These are phyloP conservation scores for Laspeyria flexula DNA, from an alignment of 2,888 invertebrate genomes.

Conservation along the genomic window DNA sequence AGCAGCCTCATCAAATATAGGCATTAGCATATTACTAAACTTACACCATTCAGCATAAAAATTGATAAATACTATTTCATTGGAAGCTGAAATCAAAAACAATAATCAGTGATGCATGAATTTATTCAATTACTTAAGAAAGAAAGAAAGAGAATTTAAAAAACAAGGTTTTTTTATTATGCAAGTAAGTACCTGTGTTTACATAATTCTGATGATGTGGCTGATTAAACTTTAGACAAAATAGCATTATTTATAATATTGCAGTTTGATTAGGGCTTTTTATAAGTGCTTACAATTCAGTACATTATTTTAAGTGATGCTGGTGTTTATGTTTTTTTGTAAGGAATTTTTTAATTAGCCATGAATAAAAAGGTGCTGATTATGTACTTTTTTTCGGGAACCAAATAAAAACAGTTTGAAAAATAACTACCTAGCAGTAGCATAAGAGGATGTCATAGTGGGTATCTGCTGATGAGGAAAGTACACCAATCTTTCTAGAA, in stretches of 20 bases:
- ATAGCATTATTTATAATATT: neutral
- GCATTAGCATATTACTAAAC: constrained; percentile 98
- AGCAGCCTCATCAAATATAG: constrained; percentile 98
- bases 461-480: neutral
- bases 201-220: constrained; percentile 28
- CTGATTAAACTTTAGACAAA: neutral
- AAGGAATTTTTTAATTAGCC: too few species aligned
- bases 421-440: too few species aligned
- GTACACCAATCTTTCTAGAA: constrained; percentile 24
- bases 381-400: too few species aligned
- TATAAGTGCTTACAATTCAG: neutral
- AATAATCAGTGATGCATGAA: constrained; percentile 30
- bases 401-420: too few species aligned
- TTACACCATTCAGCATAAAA: constrained; percentile 99
- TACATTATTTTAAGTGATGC: neutral
- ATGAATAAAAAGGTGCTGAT: too few species aligned
- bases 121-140: neutral
- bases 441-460: neutral
- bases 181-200: constrained; percentile 7
- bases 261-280: neutral
- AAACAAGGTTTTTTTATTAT: neutral
- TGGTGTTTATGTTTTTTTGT: too few species aligned
- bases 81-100: constrained; percentile 90
- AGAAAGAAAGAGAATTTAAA: neutral
- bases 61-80: constrained; percentile 99